Base-by-base conservation (phyloP, 2,797 vertebrate species). In the Remorina albescens region DNA sequence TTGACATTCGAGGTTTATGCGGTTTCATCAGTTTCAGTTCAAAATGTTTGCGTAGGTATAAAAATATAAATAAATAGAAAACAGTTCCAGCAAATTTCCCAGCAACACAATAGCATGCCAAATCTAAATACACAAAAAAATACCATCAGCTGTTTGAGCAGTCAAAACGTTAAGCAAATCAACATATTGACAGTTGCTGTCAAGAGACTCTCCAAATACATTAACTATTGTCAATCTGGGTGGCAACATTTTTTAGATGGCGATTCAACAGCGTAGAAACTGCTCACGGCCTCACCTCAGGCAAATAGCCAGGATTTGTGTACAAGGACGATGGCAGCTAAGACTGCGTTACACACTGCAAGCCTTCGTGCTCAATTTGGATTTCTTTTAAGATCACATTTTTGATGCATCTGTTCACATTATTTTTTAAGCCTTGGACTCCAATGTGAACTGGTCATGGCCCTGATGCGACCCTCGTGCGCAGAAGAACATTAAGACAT, bases 271-370 rank as follows among this genome's bases (percentile, higher is more conserved):
- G 21, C 65, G 37, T 80, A 58, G 44, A 64, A 83, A 64, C 54
- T 16, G 66, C 83, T 86, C 37, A 70, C 77, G 69, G 75, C 82
- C 54, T 88, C 56, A 79, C 79, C 84, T 82, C 71, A 47, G 84
- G 86, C 78, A 79, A 44, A 32, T 18, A 63, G 51, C 30, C 30
- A 66, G 54, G 25, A 56, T 79, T 63, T 50, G 67, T 64, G 42
- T 71, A 74, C 47, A 70, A 76, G 57, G 53, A 71, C 12, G n/a
- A 65, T 59, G 61, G 70, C 23, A 64, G 76, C 65, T 73, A n/a
- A n/a, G n/a, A n/a, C n/a, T n/a, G n/a, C n/a, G n/a, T n/a, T 72
- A 69, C 82, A 83, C 18, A 76, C 49, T n/a, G n/a, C n/a, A n/a
- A n/a, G n/a, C n/a, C n/a, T n/a, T n/a, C n/a, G n/a, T n/a, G n/a